Base-by-base conservation (phyloP, 2,113 vertebrate species). In the Nansenia antarctica region DNA sequence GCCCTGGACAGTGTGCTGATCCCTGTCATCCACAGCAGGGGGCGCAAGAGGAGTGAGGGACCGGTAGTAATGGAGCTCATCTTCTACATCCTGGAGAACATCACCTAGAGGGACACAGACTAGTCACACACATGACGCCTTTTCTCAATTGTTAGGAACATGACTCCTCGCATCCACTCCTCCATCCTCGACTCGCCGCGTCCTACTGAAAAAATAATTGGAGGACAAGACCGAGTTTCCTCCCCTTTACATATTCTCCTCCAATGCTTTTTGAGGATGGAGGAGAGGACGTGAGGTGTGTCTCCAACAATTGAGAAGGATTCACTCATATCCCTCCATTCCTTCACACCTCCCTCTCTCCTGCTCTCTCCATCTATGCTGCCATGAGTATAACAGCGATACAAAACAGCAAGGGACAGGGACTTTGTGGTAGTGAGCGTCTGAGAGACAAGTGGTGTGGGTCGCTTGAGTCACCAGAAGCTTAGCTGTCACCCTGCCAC, bases 81-180 rank as follows among this genome's bases (percentile, higher is more conserved):
- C 88, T 98, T 99, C 90, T 98, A 98, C 92, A 97, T 99, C 86
- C 92, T 98, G 84, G 96, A 99, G 86, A 97, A 95, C 90, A 96
- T 98, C 84, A 94, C 94, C 62, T 99, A 92, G 82, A 65, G 85
- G 54, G 20, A 22, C 12, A 15, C 55, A 9, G 22, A 55, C 3
- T 45, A 27, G n/a, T n/a, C 26, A 57, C 9, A 57, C 27, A 57
- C 22, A 53, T 22, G n/a, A n/a, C n/a, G n/a, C n/a, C n/a, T n/a
- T n/a, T n/a, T n/a, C n/a, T n/a, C n/a, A n/a, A n/a, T n/a, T n/a
- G n/a, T n/a, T n/a, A n/a, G n/a, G n/a, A n/a, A n/a, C n/a, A n/a
- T n/a, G n/a, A n/a, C n/a, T n/a, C n/a, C n/a, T n/a, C n/a, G n/a
- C n/a, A n/a, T n/a, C n/a, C n/a, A n/a, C n/a, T n/a, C n/a, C n/a